Conservation (phyloP, 2,888 invertebrate genomes). For the Drosophila greeni region DNA sequence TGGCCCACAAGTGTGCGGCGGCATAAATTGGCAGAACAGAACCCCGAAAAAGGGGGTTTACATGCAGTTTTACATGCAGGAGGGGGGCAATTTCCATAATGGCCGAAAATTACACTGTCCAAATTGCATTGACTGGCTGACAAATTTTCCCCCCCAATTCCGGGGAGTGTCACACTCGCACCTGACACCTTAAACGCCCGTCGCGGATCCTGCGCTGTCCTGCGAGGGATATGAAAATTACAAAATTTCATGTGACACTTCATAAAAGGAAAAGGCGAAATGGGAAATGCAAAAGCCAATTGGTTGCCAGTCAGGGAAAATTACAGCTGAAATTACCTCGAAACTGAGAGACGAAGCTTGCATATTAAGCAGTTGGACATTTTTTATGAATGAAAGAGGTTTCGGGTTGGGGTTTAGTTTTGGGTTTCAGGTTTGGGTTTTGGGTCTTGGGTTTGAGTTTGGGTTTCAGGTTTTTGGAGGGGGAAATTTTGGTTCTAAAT, state of each 20-base stretch:
- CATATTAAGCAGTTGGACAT: slow-evolving; percentile 29
- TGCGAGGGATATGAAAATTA: slow-evolving; percentile 67
- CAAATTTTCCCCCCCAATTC: slow-evolving; percentile 52
- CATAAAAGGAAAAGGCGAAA: slow-evolving; percentile 37
- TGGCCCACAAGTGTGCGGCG: slow-evolving; percentile 68
- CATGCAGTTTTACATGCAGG: slow-evolving; percentile 20
- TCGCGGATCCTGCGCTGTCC: neutral
- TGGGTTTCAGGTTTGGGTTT: neutral
- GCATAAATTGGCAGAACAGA: slow-evolving; percentile 61
- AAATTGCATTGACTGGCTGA: slow-evolving; percentile 51
- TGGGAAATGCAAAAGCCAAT: too few species aligned
- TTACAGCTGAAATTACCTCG: slow-evolving; percentile 32
- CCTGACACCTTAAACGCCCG: slow-evolving; percentile 64
- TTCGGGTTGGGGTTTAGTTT: neutral
- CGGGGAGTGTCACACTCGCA: slow-evolving; percentile 26
- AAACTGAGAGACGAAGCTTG: slow-evolving; percentile 11
- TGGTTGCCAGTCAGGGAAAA: slow-evolving; percentile 36
- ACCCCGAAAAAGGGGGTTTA: neutral
- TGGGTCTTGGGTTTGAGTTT: neutral
- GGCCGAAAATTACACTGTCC: slow-evolving; percentile 61
- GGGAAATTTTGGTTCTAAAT: neutral
- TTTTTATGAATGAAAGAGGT: slow-evolving; percentile 33
- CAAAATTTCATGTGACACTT: slow-evolving; percentile 74
- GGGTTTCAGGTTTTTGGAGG: neutral
- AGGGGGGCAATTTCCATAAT: slow-evolving; percentile 63